These are phyloP conservation scores for Menidia beryllina DNA, from an alignment of 2,113 vertebrate genomes.

Conservation along the genomic window DNA sequence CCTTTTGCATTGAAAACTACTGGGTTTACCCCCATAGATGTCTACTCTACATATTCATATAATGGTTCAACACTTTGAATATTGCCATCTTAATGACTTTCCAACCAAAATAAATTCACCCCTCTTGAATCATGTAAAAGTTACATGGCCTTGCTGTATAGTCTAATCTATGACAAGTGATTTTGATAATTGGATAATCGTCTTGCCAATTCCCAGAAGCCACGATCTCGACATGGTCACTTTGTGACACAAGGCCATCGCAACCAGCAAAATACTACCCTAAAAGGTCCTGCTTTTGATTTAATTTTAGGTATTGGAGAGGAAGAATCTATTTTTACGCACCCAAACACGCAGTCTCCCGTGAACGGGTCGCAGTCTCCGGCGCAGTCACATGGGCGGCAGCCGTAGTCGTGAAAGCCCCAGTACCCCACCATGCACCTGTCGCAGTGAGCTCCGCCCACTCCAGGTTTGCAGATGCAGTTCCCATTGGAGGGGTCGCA, in stretches of 20 bases:
- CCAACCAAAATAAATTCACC: too few relatives aligned
- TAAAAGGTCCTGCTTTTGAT: not conserved
- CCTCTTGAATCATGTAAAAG: too few relatives aligned
- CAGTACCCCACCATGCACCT: conserved; percentile 95
- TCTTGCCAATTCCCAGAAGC: too few relatives aligned
- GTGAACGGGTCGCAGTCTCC: conserved; percentile 91
- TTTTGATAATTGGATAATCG: too few relatives aligned
- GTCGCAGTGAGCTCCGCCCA: conserved; percentile 90
- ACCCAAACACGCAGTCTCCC: conserved; percentile 90
- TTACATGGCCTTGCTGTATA: too few relatives aligned
- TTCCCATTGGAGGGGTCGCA: conserved; percentile 92
- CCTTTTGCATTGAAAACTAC: too few relatives aligned
- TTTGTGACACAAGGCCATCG: not conserved
- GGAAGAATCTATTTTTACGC: conserved; percentile 46
- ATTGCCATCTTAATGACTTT: too few relatives aligned
- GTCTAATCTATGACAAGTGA: too few relatives aligned
- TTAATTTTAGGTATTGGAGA: not conserved
- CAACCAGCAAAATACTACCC: not conserved
- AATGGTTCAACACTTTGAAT: too few relatives aligned
- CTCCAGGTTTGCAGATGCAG: conserved; percentile 94
- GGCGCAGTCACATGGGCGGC: conserved; percentile 91
- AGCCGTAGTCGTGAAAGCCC: conserved; percentile 92
- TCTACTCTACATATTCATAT: too few relatives aligned
- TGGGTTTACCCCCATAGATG: too few relatives aligned
- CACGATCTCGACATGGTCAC: not conserved